phyloP scores from a whole-genome alignment of 2,888 invertebrate genomes.

The Argyresthia goedartella region DNA sequence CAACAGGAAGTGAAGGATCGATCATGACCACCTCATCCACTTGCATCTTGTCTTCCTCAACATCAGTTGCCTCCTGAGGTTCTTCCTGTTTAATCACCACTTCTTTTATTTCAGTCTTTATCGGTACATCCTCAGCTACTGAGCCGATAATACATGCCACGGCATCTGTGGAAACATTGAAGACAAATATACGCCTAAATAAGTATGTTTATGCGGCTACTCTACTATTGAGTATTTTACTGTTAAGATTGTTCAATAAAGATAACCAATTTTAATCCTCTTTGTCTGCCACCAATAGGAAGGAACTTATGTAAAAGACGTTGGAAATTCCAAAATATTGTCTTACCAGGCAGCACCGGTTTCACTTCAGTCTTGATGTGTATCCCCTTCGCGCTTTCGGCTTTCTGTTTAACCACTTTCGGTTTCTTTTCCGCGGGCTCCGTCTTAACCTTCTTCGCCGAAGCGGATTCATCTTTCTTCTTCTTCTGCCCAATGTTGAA shows the following conservation, averaged over 20 bases:
- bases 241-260: no score
- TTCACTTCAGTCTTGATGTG: constrained; percentile 19
- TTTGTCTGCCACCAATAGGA: no score
- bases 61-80: constrained; percentile 5
- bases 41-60: constrained; percentile 10
- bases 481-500: constrained; percentile 72
- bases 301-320: no score
- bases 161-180: constrained; percentile 29
- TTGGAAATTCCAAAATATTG: neutral
- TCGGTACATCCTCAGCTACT: constrained; percentile 8
- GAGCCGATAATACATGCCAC: constrained; percentile 57
- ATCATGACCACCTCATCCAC: constrained; percentile 3
- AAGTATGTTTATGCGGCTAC: no score
- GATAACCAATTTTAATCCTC: no score
- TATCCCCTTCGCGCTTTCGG: constrained; percentile 13
- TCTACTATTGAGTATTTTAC: neutral
- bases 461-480: constrained; percentile 23
- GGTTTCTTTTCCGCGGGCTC: constrained; percentile 33
- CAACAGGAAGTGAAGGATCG: no score
- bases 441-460: constrained; percentile 10
- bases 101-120: constrained; percentile 8
- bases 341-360: constrained; percentile 38
- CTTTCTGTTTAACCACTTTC: constrained; percentile 22
- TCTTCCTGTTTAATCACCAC: neutral
- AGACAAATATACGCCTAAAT: constrained; percentile 5